Evolutionary conservation across 2,113 vertebrate species (phyloP), one percentile per base, ranked within the genome.

Genomic region (Condylura cristata): DNA sequence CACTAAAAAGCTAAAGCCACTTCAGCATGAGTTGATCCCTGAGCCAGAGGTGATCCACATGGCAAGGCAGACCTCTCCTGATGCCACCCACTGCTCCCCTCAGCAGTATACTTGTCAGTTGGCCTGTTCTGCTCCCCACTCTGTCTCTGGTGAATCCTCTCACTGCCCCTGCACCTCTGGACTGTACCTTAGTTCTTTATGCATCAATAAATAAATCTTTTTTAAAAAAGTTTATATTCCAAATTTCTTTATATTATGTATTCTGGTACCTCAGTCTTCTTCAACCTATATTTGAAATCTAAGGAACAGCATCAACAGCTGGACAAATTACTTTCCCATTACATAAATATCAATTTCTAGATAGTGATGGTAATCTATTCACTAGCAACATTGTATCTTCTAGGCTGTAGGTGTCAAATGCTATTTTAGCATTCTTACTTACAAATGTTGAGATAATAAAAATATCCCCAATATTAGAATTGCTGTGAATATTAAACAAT

Each of bases 331-430:
- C 11, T 41, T 71, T 87, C 6, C 46, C n/a, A 28, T 1, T 3
- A 44, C 3, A 34, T 72, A 60, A 37, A 58, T 20, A 12, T 2
- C 6, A 48, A 46, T 44, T 66, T 90, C 14, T 8, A 60, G 0
- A 11, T 65, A 14, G 2, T 0, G 8, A 10, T 74, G 18, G 0
- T 28, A 22, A 0, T 48, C 6, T 48, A 56, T 34, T 51, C 12
- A 37, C 4, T 56, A 30, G 41, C 1, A 28, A 22, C 70, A 26
- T 28, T 78, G 2, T 58, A 32, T 68, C 28, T 68, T 60, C 63
- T 26, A 61, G 75, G 46, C 46, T 78, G 16, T 56, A 60, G 16
- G 32, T 83, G 76, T 22, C 5, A 56, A 53, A 63, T 71, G 28
- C 22, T 44, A 58, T 17, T 3, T 56, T 71, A 61, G 75, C 17